These are phyloP conservation scores for Drosophila robusta DNA, from an alignment of 2,888 invertebrate genomes.

Conservation along the genomic window DNA sequence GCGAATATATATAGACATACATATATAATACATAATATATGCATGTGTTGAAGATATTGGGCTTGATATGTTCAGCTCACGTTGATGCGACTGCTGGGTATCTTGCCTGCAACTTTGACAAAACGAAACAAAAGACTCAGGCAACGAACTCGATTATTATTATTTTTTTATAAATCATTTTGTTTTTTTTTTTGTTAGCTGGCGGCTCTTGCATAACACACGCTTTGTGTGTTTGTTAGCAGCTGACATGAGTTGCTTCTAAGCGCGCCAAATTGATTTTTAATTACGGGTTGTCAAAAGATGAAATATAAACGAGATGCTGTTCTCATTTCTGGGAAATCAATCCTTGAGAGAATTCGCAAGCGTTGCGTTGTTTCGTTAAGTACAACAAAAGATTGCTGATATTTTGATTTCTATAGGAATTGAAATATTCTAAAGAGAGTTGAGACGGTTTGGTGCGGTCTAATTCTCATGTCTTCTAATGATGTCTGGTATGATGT, in stretches of 20 bases:
- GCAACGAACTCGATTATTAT: slow-evolving; percentile 66
- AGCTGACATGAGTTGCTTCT: slow-evolving; percentile 56
- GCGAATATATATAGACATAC: slow-evolving; percentile 8
- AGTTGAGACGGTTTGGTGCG: not conserved
- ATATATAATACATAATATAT: slow-evolving; percentile 11
- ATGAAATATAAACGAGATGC: slow-evolving; percentile 56
- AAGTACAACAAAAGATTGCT: slow-evolving; percentile 8
- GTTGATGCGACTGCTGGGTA: slow-evolving; percentile 53
- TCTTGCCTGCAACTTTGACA: slow-evolving; percentile 68
- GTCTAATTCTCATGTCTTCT: slow-evolving; percentile 1
- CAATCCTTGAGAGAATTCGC: slow-evolving; percentile 25
- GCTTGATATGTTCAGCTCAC: slow-evolving; percentile 72
- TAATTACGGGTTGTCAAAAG: slow-evolving; percentile 64
- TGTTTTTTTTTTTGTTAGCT: slow-evolving; percentile 15
- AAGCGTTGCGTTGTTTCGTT: not conserved
- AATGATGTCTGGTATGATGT: not conserved
- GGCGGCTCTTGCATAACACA: slow-evolving; percentile 65
- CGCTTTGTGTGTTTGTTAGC: slow-evolving; percentile 44
- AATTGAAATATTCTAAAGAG: slow-evolving; percentile 5
- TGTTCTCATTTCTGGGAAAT: slow-evolving; percentile 55
- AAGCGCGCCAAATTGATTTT: slow-evolving; percentile 74
- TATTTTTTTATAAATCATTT: slow-evolving; percentile 19
- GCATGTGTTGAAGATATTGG: slow-evolving; percentile 54
- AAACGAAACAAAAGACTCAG: slow-evolving; percentile 75
- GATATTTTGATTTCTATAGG: not conserved